phyloP scores from a whole-genome alignment of 35 echinoderm and acorn worm genomes.

The Ophioderma brevispina region DNA sequence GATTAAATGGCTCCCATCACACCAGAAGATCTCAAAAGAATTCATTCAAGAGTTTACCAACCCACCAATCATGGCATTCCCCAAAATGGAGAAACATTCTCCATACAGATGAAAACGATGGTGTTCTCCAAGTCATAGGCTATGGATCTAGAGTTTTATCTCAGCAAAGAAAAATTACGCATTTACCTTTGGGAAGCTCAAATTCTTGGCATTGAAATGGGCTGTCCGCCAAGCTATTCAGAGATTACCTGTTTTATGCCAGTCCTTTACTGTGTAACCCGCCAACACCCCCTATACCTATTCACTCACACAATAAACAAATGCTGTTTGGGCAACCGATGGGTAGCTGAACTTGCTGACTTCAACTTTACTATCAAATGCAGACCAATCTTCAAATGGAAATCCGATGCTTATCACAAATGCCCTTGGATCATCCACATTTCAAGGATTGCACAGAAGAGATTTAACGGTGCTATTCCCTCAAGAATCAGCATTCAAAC shows the following conservation, averaged over 20 bases:
- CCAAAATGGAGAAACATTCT: no score
- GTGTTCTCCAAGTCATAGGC: not conserved
- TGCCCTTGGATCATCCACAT: constrained; percentile 27
- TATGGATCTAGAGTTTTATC: constrained; percentile 31
- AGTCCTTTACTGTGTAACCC: not conserved
- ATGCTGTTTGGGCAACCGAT: constrained; percentile 60
- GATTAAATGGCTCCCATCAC: no score
- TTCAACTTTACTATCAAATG: constrained; percentile 53
- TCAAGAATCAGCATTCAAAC: not conserved
- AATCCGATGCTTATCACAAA: constrained; percentile 39
- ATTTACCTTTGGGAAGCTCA: constrained; percentile 54
- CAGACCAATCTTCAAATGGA: constrained; percentile 20
- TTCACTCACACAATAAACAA: constrained; percentile 42
- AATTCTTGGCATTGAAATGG: constrained; percentile 76
- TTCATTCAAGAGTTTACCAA: no score
- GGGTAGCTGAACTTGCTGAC: constrained; percentile 24
- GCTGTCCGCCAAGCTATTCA: constrained; percentile 22
- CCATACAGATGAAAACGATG: not conserved
- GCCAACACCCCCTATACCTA: constrained; percentile 24
- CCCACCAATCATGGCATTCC: no score
- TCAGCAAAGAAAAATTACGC: constrained; percentile 59
- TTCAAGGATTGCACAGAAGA: not conserved
- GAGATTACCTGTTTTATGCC: constrained; percentile 30
- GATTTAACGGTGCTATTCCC: not conserved
- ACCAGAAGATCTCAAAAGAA: no score